Evolutionary conservation across 2,888 invertebrate species (phyloP).

Genomic region (Eulithis prunata): DNA sequence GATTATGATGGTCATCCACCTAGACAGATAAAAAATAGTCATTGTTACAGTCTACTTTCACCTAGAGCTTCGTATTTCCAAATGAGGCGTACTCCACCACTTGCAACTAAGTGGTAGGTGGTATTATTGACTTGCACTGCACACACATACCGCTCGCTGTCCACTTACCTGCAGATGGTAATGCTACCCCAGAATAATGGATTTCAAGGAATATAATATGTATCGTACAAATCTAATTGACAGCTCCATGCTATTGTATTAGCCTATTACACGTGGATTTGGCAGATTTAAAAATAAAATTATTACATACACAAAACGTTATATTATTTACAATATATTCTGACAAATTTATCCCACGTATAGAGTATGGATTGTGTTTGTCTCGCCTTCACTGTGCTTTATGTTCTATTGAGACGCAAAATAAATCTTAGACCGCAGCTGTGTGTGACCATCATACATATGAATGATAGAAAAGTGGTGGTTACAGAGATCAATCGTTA

Average conservation of each 20-base stretch:
- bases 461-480: slow-evolving; percentile 45
- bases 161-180: slow-evolving; percentile 15
- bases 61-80: slow-evolving; percentile 71
- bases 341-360: slow-evolving; percentile 75
- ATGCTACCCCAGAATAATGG: slow-evolving; percentile 47
- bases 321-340: slow-evolving; percentile 80
- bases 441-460: slow-evolving; percentile 63
- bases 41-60: slow-evolving; percentile 78
- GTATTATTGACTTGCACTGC: not conserved
- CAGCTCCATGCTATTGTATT: slow-evolving; percentile 67
- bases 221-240: slow-evolving; percentile 78
- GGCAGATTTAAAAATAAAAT: slow-evolving; percentile 76
- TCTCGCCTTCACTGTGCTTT: slow-evolving; percentile 72
- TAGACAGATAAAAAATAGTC: slow-evolving; percentile 83
- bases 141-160: too few relatives aligned
- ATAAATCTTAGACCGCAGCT: slow-evolving; percentile 32
- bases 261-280: slow-evolving; percentile 78
- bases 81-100: slow-evolving; percentile 19
- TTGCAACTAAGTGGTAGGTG: slow-evolving; percentile 7
- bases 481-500: slow-evolving; percentile 66
- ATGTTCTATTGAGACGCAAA: slow-evolving; percentile 15
- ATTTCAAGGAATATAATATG: slow-evolving; percentile 82
- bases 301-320: slow-evolving; percentile 79
- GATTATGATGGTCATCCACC: slow-evolving; percentile 82
- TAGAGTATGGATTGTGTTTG: slow-evolving; percentile 60